Base-by-base conservation (phyloP, 2,113 vertebrate species). In the Penelope pileata region DNA sequence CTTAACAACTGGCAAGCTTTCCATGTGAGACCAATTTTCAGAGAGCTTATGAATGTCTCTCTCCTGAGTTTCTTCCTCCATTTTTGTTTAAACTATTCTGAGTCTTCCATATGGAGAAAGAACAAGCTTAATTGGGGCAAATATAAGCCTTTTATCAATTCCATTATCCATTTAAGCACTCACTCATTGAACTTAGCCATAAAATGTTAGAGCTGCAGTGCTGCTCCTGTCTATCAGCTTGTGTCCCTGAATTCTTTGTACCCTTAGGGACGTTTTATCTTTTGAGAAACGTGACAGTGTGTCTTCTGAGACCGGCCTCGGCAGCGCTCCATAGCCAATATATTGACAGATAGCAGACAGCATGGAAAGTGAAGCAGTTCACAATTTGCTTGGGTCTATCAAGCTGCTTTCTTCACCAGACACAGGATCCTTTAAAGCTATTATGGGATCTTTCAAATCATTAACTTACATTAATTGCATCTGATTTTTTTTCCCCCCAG, bases 191-290 rank as follows among this genome's bases (percentile, higher is more conserved):
- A 95, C 94, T 92, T 34, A 69, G 78, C 75, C 87, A 67, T 94
- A 89, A 97, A 94, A 87, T 80, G 93, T 73, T 87, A 83, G 89
- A 82, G 91, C 63, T 7, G 14, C 74, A 67, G 93, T 0, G 6
- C 81, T 91, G 86, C 81, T 96, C 89, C 87, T 74, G 91, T 92
- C 95, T 83, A 63, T 91, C 93, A 85, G 78, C 67, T 77, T 50
- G 75, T 70, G 78, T 92, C 84, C 82, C 94, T 90, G 83, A 59
- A 80, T 95, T 85, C 95, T 93, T 85, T 83, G 64, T 66, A 87
- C 72, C 93, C 84, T 67, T 21, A 77, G 91, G 93, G 94, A 88
- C 74, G 63, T 80, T 90, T 95, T 69, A 92, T 92, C 93, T 94
- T 89, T 70, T 47, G 70, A 94, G 90, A 76, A 84, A 85, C 85